A percentile compares a stretch with the other conserved stretches of the same genome.
These are phyloP conservation scores for Chelon labrosus DNA, from an alignment of 2,797 vertebrate species.

Conservation along the genomic window DNA sequence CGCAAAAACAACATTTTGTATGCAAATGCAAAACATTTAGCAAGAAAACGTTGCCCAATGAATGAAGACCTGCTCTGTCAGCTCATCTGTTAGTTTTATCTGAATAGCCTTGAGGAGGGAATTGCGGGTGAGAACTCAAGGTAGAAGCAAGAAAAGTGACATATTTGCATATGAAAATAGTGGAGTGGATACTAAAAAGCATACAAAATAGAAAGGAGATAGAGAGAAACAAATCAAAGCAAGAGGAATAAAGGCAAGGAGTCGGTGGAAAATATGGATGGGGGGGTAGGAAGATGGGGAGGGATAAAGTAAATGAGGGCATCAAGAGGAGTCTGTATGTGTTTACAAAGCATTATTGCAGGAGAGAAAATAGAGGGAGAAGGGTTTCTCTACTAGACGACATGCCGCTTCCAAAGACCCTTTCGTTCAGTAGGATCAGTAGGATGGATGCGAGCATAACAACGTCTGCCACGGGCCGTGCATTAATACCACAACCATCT, in stretches of 20 bases:
- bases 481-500: conserved; percentile 57
- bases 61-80: not conserved
- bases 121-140: not conserved
- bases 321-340: conserved; percentile 55
- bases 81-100: not conserved
- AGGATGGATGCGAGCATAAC: conserved; percentile 36
- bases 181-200: conserved; percentile 12
- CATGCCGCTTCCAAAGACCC: conserved; percentile 25
- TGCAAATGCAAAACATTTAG: not conserved
- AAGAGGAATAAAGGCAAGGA: conserved; percentile 29
- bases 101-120: conserved; percentile 6
- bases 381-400: conserved; percentile 6
- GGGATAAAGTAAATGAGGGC: conserved; percentile 62
- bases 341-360: conserved; percentile 56
- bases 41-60: not conserved
- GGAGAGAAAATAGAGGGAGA: conserved; percentile 24
- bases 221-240: conserved; percentile 27
- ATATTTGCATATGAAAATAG: not conserved
- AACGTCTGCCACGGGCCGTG: conserved; percentile 14
- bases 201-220: conserved; percentile 12
- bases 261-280: conserved; percentile 60
- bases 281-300: conserved; percentile 29
- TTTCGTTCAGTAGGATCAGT: conserved; percentile 45
- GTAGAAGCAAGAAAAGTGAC: not conserved
- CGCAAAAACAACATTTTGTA: not conserved